Conservation (phyloP, 2,888 invertebrate species). For the Perizoma affinitatum region DNA sequence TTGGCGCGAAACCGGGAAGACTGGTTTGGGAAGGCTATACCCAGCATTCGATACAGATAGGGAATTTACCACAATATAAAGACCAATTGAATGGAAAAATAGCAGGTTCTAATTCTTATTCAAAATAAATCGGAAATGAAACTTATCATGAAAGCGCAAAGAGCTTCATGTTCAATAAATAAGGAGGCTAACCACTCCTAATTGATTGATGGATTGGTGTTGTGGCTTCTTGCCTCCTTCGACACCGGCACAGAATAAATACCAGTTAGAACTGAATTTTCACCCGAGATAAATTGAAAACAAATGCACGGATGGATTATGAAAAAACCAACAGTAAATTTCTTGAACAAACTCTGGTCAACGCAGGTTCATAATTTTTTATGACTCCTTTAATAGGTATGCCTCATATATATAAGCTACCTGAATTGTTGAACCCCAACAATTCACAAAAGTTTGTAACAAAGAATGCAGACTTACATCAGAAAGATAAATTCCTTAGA, state of each 20-base stretch:
- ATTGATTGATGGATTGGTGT: slow-evolving; percentile 57
- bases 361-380: too few species aligned
- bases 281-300: background rate
- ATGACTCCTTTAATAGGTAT: too few species aligned
- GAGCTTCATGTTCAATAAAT: slow-evolving; percentile 47
- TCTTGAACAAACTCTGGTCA: too few species aligned
- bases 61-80: too few species aligned
- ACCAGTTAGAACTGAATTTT: slow-evolving; percentile 10
- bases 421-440: background rate
- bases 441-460: background rate
- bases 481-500: slow-evolving; percentile 13
- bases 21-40: too few species aligned
- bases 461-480: background rate
- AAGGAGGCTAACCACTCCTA: slow-evolving; percentile 45
- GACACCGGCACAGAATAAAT: slow-evolving; percentile 16
- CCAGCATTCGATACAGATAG: too few species aligned
- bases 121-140: slow-evolving; percentile 12
- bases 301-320: too few species aligned
- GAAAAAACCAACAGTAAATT: too few species aligned
- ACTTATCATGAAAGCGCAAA: slow-evolving; percentile 23
- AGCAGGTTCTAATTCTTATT: background rate
- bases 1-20: too few species aligned
- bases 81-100: background rate
- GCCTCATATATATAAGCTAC: too few species aligned
- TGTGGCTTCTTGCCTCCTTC: slow-evolving; percentile 31